Percentiles rank a stretch among this genome's conserved stretches.
These are phyloP conservation scores for Neocrepidodera transversa DNA, from an alignment of 2,888 invertebrate genomes.

Conservation along the genomic window DNA sequence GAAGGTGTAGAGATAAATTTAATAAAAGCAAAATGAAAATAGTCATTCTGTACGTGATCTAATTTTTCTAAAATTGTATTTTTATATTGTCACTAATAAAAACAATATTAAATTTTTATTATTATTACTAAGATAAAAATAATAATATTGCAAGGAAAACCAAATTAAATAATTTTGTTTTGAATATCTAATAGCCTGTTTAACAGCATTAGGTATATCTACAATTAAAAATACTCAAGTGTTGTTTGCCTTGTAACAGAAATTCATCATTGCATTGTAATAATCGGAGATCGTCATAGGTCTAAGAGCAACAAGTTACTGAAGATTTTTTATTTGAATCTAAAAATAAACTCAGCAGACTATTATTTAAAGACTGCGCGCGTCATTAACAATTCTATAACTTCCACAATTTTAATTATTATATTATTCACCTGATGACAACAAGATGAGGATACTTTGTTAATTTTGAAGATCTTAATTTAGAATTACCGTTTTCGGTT, in stretches of 20 bases:
- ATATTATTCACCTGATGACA: too few species aligned
- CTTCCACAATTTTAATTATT: too few species aligned
- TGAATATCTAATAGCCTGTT: background rate
- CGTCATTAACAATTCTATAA: too few species aligned
- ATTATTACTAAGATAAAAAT: too few species aligned
- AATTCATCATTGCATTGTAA: background rate
- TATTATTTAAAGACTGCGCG: too few species aligned
- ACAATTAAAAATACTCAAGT: conserved; percentile 1
- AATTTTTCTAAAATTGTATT: background rate
- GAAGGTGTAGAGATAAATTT: background rate
- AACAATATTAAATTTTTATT: too few species aligned
- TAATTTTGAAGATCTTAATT: too few species aligned
- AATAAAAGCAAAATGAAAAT: background rate
- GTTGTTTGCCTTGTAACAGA: conserved; percentile 9
- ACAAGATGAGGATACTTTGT: too few species aligned
- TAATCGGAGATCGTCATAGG: background rate
- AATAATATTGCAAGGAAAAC: too few species aligned
- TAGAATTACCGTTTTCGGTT: too few species aligned
- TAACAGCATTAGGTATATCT: background rate
- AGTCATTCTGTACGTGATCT: background rate
- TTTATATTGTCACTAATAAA: too few species aligned
- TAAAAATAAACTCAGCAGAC: background rate
- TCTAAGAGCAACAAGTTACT: conserved; percentile 4
- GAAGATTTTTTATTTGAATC: background rate
- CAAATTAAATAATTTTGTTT: conserved; percentile 1